phyloP scores from a whole-genome alignment of 2,113 vertebrate genomes.

The Heloderma charlesbogerti region DNA sequence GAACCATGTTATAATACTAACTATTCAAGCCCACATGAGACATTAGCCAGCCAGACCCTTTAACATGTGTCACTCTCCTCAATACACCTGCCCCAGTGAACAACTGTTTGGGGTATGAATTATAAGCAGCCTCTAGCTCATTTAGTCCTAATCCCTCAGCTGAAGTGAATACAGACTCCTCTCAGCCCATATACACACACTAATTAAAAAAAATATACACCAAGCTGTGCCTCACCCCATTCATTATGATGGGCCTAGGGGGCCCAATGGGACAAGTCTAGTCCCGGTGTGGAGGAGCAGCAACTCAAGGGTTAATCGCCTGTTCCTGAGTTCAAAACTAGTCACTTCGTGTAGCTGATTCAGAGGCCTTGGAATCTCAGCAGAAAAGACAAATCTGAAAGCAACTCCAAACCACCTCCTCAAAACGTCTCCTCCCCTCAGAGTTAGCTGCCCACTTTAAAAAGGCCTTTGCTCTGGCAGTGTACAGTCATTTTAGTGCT shows the following conservation, averaged over 20 bases:
- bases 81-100: neutral
- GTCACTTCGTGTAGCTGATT: neutral
- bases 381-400: neutral
- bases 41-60: neutral
- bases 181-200: neutral
- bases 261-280: neutral
- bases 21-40: neutral
- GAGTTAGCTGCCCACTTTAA: neutral
- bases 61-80: no score
- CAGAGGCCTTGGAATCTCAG: neutral
- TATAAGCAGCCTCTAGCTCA: no score
- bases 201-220: neutral
- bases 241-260: neutral
- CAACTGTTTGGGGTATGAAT: neutral
- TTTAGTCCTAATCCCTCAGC: neutral
- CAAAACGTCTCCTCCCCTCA: neutral
- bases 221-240: neutral
- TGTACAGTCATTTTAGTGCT: neutral
- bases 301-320: neutral
- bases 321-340: neutral
- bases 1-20: neutral
- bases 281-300: neutral
- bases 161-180: neutral
- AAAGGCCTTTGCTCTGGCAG: neutral
- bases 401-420: neutral